Conservation (phyloP, 2,113 vertebrate genomes). For the Grammatotria lemairii region DNA sequence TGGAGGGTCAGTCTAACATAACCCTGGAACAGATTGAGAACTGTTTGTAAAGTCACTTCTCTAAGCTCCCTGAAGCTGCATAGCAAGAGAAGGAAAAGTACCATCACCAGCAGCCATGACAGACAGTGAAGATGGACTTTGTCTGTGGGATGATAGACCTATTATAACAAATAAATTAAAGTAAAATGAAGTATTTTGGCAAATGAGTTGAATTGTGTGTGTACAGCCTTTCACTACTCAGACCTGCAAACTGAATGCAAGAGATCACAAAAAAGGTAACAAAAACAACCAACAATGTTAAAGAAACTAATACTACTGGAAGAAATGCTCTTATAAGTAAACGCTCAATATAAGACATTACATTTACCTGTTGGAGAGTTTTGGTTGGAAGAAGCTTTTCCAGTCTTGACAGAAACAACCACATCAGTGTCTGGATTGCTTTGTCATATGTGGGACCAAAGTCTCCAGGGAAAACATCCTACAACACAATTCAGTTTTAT, state of each 20-base stretch:
- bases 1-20: not conserved
- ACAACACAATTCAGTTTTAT: not conserved
- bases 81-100: not conserved
- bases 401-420: conserved; percentile 75
- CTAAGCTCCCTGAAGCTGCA: not conserved
- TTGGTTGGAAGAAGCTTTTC: conserved; percentile 66
- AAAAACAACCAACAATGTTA: not conserved
- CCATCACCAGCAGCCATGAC: not conserved
- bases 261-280: not conserved
- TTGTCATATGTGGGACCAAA: conserved; percentile 75
- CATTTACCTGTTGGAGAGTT: conserved; percentile 61
- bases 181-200: not conserved
- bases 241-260: not conserved
- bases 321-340: not conserved
- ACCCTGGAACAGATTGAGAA: not conserved
- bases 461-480: conserved; percentile 73
- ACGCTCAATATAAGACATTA: not conserved
- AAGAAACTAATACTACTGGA: not conserved
- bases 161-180: not conserved
- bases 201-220: not conserved
- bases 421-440: conserved; percentile 74
- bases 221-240: not conserved
- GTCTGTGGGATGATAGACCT: not conserved
- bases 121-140: not conserved
- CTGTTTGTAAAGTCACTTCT: not conserved